phyloP scores from a whole-genome alignment of 2,797 vertebrate genomes.

The Lithobates sylvaticus region DNA sequence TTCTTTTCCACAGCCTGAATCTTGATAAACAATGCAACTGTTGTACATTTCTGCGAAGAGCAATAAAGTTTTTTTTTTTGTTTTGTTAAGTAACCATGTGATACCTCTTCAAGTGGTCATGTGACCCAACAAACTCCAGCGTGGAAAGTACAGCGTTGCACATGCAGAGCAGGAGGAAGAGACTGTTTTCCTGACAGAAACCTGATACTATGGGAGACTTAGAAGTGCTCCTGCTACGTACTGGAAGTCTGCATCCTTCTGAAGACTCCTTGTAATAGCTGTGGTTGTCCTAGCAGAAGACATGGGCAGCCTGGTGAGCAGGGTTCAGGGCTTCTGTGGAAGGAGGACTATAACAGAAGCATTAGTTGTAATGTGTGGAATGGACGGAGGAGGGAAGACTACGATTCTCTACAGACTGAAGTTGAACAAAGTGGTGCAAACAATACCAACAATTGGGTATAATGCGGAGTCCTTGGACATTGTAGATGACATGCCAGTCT shows the following conservation, averaged over 20 bases:
- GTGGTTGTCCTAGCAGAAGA: not conserved
- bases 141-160: slow-evolving; percentile 1
- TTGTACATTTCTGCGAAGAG: too few species aligned
- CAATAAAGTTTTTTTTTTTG: not conserved
- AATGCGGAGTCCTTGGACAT: slow-evolving; percentile 23
- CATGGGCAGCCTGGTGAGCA: slow-evolving; percentile 33
- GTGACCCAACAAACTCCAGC: not conserved
- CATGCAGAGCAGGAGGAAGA: slow-evolving; percentile 15
- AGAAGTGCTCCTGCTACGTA: not conserved
- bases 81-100: too few species aligned
- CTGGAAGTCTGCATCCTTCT: not conserved
- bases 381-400: slow-evolving; percentile 38
- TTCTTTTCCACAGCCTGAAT: too few species aligned
- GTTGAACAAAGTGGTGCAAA: slow-evolving; percentile 3
- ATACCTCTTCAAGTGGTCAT: too few species aligned
- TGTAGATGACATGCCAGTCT: not conserved
- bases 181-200: not conserved
- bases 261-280: not conserved
- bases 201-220: not conserved
- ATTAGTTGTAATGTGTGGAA: slow-evolving; percentile 11
- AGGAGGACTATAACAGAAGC: not conserved
- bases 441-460: not conserved
- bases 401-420: slow-evolving; percentile 43
- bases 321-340: slow-evolving; percentile 27
- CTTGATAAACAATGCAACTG: too few species aligned